Base-by-base conservation (phyloP, 2,113 vertebrate genomes). In the Cygnus atratus region DNA sequence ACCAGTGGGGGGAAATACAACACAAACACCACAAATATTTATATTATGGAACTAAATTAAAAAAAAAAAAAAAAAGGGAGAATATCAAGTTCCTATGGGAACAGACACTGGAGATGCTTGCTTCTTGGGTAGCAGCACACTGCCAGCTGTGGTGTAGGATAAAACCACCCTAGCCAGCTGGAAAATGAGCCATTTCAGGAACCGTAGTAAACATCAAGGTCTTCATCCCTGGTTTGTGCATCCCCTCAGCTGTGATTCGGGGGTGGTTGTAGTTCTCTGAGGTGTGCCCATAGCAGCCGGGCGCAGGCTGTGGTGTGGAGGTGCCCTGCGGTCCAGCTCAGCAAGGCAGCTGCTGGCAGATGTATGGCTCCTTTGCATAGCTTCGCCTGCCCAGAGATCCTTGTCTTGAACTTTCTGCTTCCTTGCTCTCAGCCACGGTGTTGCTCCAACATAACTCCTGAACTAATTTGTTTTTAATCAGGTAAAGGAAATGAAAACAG, bases 1-100 rank as follows among this genome's bases (percentile, higher is more conserved):
- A 82, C 6, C n/a, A 25, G 10, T 33, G 13, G 28, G 54, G 4
- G 35, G 16, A 18, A 43, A n/a, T 3, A 1, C 19, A 41, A 0
- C 4, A 19, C 29, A 57, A 57, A 33, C 55, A 16, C 61, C 10
- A 26, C 37, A 41, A 41, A 41, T 67, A 54, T 84, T 83, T 92
- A 84, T n/a, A 19, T 28, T 65, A 70, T 5, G 72, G 48, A 72
- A 20, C 46, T 82, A 41, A 41, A 41, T 41, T 41, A 3, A 41
- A 41, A 41, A 41, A 41, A 41, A 41, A 41, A 41, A 41, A 41
- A 41, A 80, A 67, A 50, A 33, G 21, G 52, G 28, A 39, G 43
- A 63, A 11, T 58, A 50, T 87, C 33, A 48, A 61, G 41, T 52
- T 82, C 24, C 39, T 57, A 4, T 20, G 66, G 66, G 82, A 91